These are phyloP conservation scores for Trachymyrmex cornetzi DNA, from an alignment of 1,140 invertebrate genomes.

Conservation along the genomic window DNA sequence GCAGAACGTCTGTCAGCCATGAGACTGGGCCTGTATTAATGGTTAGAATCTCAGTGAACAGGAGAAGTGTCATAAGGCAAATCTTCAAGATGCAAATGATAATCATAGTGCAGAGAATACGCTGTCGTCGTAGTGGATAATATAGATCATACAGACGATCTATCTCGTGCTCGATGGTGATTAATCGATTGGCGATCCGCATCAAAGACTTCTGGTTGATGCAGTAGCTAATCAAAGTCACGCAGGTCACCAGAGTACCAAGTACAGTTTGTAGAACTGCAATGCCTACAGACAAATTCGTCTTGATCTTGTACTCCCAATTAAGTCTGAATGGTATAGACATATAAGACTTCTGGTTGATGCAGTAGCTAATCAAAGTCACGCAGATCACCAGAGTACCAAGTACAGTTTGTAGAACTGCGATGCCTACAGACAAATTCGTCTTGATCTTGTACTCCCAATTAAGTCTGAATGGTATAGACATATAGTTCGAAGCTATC, in stretches of 20 bases:
- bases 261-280: conserved; percentile 37
- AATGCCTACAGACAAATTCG: neutral
- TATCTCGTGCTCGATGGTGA: too few relatives aligned
- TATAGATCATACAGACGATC: too few relatives aligned
- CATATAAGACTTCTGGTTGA: conserved; percentile 21
- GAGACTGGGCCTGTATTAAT: too few relatives aligned
- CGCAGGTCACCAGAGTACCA: neutral
- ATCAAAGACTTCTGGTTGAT: conserved; percentile 21
- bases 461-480: neutral
- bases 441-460: conserved; percentile 3
- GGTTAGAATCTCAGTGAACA: too few relatives aligned
- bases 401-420: conserved; percentile 11
- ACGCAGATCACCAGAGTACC: neutral
- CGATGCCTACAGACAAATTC: neutral
- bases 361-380: conserved; percentile 39
- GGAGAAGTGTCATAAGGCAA: too few relatives aligned
- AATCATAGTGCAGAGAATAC: too few relatives aligned
- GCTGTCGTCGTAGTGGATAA: too few relatives aligned
- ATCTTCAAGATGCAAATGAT: too few relatives aligned
- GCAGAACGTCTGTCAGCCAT: too few relatives aligned
- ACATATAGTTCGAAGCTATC: neutral
- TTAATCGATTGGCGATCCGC: conserved; percentile 45
- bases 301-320: neutral
- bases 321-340: neutral
- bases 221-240: conserved; percentile 38